phyloP scores from a whole-genome alignment of 1,140 invertebrate genomes.

The Muscidifurax raptorellus region DNA sequence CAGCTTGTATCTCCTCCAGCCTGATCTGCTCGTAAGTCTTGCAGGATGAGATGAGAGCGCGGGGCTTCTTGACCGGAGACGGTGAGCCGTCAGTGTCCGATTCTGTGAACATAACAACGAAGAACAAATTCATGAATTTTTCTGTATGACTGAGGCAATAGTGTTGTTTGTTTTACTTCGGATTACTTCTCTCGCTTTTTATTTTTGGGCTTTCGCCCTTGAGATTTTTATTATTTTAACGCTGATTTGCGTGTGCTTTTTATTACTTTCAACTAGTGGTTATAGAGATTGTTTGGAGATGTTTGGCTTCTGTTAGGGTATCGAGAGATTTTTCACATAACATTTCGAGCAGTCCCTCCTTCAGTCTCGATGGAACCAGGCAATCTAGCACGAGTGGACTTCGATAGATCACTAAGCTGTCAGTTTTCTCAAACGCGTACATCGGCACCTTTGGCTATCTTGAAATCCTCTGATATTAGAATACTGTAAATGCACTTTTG shows the following conservation, averaged over 20 bases:
- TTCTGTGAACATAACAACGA: slow-evolving; percentile 82
- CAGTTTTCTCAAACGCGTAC: not conserved
- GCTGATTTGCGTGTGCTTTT: not conserved
- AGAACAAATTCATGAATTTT: slow-evolving; percentile 53
- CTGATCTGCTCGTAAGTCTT: slow-evolving; percentile 82
- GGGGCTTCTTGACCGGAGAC: slow-evolving; percentile 76
- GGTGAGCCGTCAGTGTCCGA: slow-evolving; percentile 82
- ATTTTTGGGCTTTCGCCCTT: not conserved
- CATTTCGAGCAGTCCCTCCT: slow-evolving; percentile 15
- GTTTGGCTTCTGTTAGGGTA: not conserved
- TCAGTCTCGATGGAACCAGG: slow-evolving; percentile 42
- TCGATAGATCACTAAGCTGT: not conserved
- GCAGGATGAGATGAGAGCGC: slow-evolving; percentile 70
- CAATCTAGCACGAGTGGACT: not conserved
- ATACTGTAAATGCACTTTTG: not conserved
- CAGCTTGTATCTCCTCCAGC: slow-evolving; percentile 82
- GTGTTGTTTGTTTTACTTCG: not conserved
- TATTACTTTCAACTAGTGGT: slow-evolving; percentile 5
- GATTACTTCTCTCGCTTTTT: not conserved
- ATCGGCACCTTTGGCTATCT: not conserved
- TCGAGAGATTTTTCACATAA: not conserved
- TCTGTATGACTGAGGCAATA: slow-evolving; percentile 28
- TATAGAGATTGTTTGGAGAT: not conserved
- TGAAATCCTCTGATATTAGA: slow-evolving; percentile 6
- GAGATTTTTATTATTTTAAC: not conserved